Evolutionary conservation across 2,113 vertebrate species (phyloP).

Genomic region (Vireo altiloquus): DNA sequence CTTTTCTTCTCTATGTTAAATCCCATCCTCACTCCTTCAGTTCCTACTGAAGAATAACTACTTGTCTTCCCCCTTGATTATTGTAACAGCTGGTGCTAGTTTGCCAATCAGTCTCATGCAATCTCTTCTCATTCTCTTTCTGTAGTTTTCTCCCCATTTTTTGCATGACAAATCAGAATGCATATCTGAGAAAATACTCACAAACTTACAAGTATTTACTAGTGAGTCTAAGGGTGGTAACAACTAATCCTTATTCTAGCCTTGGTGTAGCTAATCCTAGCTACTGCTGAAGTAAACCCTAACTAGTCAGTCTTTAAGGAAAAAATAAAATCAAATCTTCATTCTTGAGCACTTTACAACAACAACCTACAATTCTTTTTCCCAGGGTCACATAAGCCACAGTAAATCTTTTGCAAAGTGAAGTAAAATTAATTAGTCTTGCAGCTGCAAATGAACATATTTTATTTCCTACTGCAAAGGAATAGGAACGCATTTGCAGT

Average conservation of each 20-base stretch:
- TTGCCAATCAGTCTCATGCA: background rate
- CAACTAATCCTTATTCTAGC: background rate
- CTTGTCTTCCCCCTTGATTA: background rate
- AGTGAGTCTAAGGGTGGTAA: background rate
- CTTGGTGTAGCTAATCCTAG: background rate
- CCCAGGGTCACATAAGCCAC: background rate
- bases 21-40: background rate
- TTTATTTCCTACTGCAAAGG: constrained; percentile 9
- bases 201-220: background rate
- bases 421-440: constrained; percentile 41
- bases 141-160: background rate
- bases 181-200: background rate
- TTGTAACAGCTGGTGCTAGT: background rate
- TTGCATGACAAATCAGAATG: background rate
- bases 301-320: background rate
- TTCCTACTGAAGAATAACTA: background rate
- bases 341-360: background rate
- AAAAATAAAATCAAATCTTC: background rate
- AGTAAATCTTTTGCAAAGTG: constrained; percentile 35
- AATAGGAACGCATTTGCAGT: background rate
- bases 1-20: background rate
- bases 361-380: background rate
- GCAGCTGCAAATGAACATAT: constrained; percentile 11
- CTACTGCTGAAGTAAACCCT: background rate
- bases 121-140: background rate